These are phyloP conservation scores for Gallinago jamesoni DNA, from an alignment of 2,113 vertebrate genomes.

Conservation along the genomic window DNA sequence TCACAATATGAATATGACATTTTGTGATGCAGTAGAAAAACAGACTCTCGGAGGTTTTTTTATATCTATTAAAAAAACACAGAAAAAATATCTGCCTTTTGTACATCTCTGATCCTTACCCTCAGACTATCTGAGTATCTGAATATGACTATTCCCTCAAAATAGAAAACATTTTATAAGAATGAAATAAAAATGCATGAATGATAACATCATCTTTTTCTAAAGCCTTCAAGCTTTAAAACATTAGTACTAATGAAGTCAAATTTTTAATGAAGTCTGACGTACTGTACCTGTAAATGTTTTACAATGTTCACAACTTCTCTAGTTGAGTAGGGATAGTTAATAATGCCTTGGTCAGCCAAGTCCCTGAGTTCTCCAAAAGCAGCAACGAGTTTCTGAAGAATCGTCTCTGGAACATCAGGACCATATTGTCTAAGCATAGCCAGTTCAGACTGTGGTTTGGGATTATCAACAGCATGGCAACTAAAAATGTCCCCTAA, in stretches of 20 bases:
- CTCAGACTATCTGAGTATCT: not conserved
- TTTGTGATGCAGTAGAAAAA: not conserved
- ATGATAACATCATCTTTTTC: not conserved
- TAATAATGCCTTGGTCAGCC: conserved; percentile 94
- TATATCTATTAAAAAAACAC: not conserved
- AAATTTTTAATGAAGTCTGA: not conserved
- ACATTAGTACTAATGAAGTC: not conserved
- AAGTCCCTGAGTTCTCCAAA: conserved; percentile 94
- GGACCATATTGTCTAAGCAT: conserved; percentile 96
- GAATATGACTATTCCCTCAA: not conserved
- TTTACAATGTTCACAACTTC: conserved; percentile 98
- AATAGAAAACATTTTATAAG: not conserved
- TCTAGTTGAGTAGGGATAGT: conserved; percentile 96
- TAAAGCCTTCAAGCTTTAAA: not conserved
- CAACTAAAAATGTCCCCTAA: conserved; percentile 98
- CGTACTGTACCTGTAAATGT: conserved; percentile 87
- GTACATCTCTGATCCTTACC: not conserved
- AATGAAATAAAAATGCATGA: not conserved
- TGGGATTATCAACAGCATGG: conserved; percentile 96
- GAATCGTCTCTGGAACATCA: conserved; percentile 81
- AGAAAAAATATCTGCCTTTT: not conserved
- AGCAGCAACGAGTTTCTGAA: conserved; percentile 90
- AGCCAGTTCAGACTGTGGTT: conserved; percentile 88
- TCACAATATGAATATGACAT: not conserved
- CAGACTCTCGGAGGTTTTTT: rapidly evolving